Evolutionary conservation across 2,113 vertebrate species (phyloP).

Genomic region (Urocitellus parryii): DNA sequence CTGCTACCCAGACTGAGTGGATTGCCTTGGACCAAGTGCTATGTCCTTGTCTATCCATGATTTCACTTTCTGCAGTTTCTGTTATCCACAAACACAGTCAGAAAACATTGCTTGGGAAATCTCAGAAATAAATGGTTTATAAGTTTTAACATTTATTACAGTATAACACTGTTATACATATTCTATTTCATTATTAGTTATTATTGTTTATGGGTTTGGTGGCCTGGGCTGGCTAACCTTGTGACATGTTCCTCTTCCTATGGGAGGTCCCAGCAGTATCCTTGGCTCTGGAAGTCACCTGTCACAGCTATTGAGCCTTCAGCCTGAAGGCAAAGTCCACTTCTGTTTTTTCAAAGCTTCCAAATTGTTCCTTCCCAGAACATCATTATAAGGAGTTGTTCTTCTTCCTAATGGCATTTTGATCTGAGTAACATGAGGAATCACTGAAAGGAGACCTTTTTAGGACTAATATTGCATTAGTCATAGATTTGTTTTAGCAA

Average conservation of each 20-base stretch:
- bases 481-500: background rate
- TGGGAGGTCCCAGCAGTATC: background rate
- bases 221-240: background rate
- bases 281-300: background rate
- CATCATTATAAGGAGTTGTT: background rate
- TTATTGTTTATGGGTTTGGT: background rate
- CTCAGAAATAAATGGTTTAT: background rate
- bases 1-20: background rate
- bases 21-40: background rate
- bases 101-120: background rate
- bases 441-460: background rate
- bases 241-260: background rate
- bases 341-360: background rate
- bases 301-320: background rate
- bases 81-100: background rate
- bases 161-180: background rate
- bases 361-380: background rate
- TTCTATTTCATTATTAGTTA: background rate
- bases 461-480: background rate
- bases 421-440: background rate
- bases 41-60: too few species aligned
- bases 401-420: background rate
- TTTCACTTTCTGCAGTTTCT: background rate
- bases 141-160: background rate
- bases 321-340: background rate